Evolutionary conservation across 2,888 invertebrate species (phyloP).

Genomic region (Sphaerophoria taeniata): DNA sequence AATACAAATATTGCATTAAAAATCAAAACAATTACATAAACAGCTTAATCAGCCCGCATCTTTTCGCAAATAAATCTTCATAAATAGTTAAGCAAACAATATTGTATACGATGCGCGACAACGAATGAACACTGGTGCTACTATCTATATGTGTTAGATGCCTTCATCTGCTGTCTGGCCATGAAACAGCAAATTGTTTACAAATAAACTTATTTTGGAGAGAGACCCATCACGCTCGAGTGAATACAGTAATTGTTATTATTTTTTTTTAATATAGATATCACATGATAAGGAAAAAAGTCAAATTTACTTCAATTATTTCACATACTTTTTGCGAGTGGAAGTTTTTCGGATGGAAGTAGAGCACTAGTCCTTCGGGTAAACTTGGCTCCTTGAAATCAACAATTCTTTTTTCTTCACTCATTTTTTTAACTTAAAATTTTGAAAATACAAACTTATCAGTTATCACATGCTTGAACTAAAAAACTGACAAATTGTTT

Average conservation of each 20-base stretch:
- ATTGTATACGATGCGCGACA: too few relatives aligned
- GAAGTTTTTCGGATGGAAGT: conserved; percentile 89
- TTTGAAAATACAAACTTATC: conserved; percentile 30
- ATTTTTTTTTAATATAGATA: not conserved
- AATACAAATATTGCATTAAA: too few relatives aligned
- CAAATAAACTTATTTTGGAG: conserved; percentile 9
- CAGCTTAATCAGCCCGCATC: not conserved
- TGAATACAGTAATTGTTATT: not conserved
- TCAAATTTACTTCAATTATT: not conserved
- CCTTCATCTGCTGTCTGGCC: not conserved
- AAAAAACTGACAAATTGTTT: not conserved
- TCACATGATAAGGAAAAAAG: conserved; percentile 34
- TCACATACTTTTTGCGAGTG: conserved; percentile 89
- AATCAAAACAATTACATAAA: not conserved
- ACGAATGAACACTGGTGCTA: not conserved
- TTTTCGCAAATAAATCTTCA: not conserved
- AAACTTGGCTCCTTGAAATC: conserved; percentile 79
- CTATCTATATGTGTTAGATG: not conserved
- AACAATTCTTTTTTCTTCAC: conserved; percentile 54
- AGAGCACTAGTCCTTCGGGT: conserved; percentile 84
- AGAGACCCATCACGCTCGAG: not conserved
- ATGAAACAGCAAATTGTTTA: not conserved
- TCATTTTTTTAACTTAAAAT: conserved; percentile 34
- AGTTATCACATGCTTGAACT: conserved; percentile 62
- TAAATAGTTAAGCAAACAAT: not conserved